Conservation (phyloP, 1,140 invertebrate species). For the Ectropis grisescens region DNA sequence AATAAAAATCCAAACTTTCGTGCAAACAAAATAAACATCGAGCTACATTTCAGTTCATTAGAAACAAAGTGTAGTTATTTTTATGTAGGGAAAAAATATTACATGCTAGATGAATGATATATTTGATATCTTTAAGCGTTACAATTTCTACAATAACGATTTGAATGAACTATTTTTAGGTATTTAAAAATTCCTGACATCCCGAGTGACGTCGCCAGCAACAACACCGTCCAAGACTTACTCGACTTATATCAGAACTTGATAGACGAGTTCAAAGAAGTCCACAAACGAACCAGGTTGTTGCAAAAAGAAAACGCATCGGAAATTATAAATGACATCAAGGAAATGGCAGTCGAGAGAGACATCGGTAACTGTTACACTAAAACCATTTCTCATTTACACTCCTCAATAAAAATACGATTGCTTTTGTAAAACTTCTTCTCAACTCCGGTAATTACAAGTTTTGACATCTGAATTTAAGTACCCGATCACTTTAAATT, state of each 20-base stretch:
- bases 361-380: constrained; percentile 73
- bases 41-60: no score
- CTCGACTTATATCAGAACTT: constrained; percentile 82
- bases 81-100: no score
- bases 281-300: constrained; percentile 80
- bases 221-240: constrained; percentile 80
- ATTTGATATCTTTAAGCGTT: no score
- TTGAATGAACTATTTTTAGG: constrained; percentile 34
- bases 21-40: no score
- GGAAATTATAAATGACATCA: constrained; percentile 82
- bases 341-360: constrained; percentile 89
- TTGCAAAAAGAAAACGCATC: constrained; percentile 73
- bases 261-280: constrained; percentile 87
- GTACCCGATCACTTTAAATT: background rate
- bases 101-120: no score
- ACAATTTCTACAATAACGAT: no score
- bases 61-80: no score
- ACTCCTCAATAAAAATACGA: constrained; percentile 1
- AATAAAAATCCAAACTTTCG: no score
- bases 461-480: constrained; percentile 8
- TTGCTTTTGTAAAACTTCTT: constrained; percentile 2
- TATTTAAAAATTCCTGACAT: constrained; percentile 77
- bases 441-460: constrained; percentile 12
- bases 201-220: constrained; percentile 84
- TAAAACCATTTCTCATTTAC: constrained; percentile 1